Evolutionary conservation across 2,113 vertebrate species (phyloP), one percentile per base, ranked within the genome.

Genomic region (Peromyscus maniculatus): DNA sequence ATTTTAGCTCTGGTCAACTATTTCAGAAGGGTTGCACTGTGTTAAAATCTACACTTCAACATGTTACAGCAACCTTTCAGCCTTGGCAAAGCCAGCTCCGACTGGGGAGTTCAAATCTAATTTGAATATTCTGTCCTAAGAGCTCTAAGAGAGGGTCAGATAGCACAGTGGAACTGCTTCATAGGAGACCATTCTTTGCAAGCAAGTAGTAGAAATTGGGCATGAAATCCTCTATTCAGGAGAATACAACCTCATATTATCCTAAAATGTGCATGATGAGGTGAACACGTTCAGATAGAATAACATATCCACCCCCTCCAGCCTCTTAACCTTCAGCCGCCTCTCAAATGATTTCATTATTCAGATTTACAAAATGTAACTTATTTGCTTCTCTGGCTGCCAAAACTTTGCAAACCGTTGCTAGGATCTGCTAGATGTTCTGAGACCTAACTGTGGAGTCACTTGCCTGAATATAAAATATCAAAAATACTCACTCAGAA

Each of bases 211-310:
- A 88, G 90, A 95, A 96, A 95, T 71, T 55, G 39, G 75, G 31
- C 90, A 98, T 96, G 94, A 97, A 97, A 89, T 97, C 93, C 89
- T 94, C 97, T 87, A 95, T 98, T 98, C 93, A 97, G 95, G 90
- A 94, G 88, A 97, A 33, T 49, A 96, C 95, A 97, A 57, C 89
- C 88, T 93, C 67, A 46, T 71, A 93, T 97, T 97, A 94, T 96
- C 97, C 94, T 31, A 17, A 93, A 96, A 91, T 57, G 75, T 36
- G 21, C 84, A 55, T 95, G 94, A 96, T 96, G 96, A 96, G 93
- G 89, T 97, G 95, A 96, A 97, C 28, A 28, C 11, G 0, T 91
- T 96, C 96, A 95, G 89, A 90, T 90, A 96, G 97, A 98, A 94
- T 94, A 95, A 97, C 91, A 96, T 95, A 96, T 91, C 97, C 87